Percentiles rank a stretch among this genome's conserved stretches.
Evolutionary conservation across 92 coral and sea anemone species (phyloP).

Genomic region (Siderastrea radians): DNA sequence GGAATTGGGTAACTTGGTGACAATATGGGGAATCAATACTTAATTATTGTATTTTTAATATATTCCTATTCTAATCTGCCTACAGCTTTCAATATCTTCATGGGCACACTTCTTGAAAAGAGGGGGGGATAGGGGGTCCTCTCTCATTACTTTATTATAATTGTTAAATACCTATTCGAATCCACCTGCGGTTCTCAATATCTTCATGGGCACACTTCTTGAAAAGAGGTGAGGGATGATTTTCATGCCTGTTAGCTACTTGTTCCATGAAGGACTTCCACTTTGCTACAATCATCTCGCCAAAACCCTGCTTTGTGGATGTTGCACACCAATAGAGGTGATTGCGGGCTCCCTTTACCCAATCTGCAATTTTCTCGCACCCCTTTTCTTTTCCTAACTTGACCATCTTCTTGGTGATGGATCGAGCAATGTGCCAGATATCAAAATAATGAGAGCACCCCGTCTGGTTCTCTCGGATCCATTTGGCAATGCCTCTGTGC

Average conservation of each 20-base stretch:
- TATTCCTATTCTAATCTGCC: too few relatives aligned
- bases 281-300: slow-evolving; percentile 47
- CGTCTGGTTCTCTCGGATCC: slow-evolving; percentile 20
- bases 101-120: background rate
- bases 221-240: slow-evolving; percentile 26
- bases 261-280: slow-evolving; percentile 59
- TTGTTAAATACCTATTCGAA: slow-evolving; percentile 8
- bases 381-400: too few relatives aligned
- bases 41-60: too few relatives aligned
- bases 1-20: too few relatives aligned
- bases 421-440: slow-evolving; percentile 45
- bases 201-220: slow-evolving; percentile 53
- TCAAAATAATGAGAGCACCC: slow-evolving; percentile 9
- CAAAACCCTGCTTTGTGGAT: slow-evolving; percentile 54
- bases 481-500: slow-evolving; percentile 22
- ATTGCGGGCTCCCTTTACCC: too few relatives aligned
- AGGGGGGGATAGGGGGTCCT: background rate
- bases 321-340: too few relatives aligned
- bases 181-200: slow-evolving; percentile 36
- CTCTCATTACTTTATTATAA: background rate
- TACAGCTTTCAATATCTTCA: too few relatives aligned
- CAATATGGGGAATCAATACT: too few relatives aligned
- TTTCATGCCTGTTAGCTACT: slow-evolving; percentile 48
- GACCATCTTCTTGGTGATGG: too few relatives aligned
- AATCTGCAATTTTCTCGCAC: too few relatives aligned